Conservation (phyloP, 2,888 invertebrate genomes). For the Teleogryllus oceanicus region DNA sequence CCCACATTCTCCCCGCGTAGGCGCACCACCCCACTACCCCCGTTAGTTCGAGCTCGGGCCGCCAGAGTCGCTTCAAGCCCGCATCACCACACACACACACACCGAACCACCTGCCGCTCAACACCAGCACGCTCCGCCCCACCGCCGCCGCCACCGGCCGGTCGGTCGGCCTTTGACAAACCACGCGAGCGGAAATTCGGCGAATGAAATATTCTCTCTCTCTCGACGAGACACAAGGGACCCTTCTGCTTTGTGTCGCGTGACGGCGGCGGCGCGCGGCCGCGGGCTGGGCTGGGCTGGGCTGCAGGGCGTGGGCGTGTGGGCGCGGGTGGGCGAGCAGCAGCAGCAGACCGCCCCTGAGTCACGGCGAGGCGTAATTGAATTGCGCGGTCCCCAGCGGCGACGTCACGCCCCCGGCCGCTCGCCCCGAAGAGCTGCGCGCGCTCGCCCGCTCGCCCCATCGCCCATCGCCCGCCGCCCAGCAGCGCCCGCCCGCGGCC, state of each 20-base stretch:
- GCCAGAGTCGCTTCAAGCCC: no score
- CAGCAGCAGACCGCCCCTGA: not conserved
- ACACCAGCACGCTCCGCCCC: no score
- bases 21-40: no score
- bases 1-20: no score
- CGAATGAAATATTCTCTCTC: constrained; percentile 4
- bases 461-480: not conserved
- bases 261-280: not conserved
- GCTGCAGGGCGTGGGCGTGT: not conserved
- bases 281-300: not conserved
- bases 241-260: constrained; percentile 2
- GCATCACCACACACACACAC: no score
- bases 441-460: not conserved
- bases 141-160: no score
- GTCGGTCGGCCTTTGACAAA: not conserved
- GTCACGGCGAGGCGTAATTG: not conserved
- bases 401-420: not conserved
- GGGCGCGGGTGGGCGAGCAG: not conserved
- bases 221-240: not conserved
- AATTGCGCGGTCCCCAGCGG: constrained; percentile 18
- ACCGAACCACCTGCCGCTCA: no score
- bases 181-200: not conserved
- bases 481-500: not conserved
- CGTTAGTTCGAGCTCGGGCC: no score
- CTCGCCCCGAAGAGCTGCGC: not conserved